These are phyloP conservation scores for Leptodactylus fallax DNA, from an alignment of 2,797 vertebrate genomes.

Conservation along the genomic window DNA sequence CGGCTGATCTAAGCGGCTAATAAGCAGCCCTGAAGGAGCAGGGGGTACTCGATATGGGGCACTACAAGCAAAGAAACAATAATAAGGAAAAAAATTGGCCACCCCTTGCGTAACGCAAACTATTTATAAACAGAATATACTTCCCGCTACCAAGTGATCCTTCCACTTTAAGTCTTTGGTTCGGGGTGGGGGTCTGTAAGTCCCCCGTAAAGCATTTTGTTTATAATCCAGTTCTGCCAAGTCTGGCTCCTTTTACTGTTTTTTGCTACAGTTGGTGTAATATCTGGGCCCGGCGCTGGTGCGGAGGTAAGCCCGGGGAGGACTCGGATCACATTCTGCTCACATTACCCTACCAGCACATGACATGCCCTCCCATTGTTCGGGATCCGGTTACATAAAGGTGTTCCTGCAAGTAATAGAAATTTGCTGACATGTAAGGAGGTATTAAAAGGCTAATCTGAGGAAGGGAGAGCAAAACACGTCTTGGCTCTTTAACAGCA, in stretches of 20 bases:
- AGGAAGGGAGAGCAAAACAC: slow-evolving; percentile 44
- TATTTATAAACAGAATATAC: slow-evolving; percentile 5
- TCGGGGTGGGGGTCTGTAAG: neutral
- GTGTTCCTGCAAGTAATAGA: slow-evolving; percentile 49
- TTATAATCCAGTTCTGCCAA: slow-evolving; percentile 25
- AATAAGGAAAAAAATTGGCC: neutral
- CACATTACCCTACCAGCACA: slow-evolving; percentile 13
- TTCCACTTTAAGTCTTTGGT: neutral
- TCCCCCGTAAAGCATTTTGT: too few relatives aligned
- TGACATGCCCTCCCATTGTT: slow-evolving; percentile 42
- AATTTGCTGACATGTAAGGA: slow-evolving; percentile 52
- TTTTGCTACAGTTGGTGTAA: slow-evolving; percentile 1
- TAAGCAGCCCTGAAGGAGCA: neutral
- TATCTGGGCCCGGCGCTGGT: slow-evolving; percentile 19
- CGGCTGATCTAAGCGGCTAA: neutral
- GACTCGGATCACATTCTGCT: slow-evolving; percentile 30
- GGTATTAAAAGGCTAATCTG: slow-evolving; percentile 58
- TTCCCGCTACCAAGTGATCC: neutral
- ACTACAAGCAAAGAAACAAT: neutral
- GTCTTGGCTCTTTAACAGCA: slow-evolving; percentile 34
- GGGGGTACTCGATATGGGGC: neutral
- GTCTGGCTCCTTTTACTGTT: slow-evolving; percentile 6
- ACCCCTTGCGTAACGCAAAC: neutral
- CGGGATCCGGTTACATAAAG: slow-evolving; percentile 48
- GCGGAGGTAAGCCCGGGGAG: neutral